These are phyloP conservation scores for Zaprionus obscuricornis DNA, from an alignment of 2,888 invertebrate species.

Conservation along the genomic window DNA sequence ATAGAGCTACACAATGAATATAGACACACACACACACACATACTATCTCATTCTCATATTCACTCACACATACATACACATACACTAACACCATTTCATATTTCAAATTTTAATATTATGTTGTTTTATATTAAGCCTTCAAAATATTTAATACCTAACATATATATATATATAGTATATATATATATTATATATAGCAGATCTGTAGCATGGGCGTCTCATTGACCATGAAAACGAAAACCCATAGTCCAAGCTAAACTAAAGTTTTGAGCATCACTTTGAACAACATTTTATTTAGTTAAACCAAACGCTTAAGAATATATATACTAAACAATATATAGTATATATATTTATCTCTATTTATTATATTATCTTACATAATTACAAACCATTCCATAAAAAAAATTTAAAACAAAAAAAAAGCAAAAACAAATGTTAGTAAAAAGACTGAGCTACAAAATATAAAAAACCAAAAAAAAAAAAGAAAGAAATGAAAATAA, in stretches of 20 bases:
- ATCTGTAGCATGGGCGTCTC: no score
- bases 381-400: slow-evolving; percentile 22
- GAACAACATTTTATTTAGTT: slow-evolving; percentile 37
- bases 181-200: no score
- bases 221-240: not conserved
- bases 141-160: no score
- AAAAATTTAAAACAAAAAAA: slow-evolving; percentile 39
- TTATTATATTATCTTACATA: no score
- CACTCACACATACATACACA: not conserved
- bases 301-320: slow-evolving; percentile 47
- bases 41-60: slow-evolving; percentile 7
- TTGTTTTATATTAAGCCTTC: no score
- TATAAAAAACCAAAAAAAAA: no score
- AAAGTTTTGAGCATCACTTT: slow-evolving; percentile 16
- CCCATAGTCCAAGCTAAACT: slow-evolving; percentile 4
- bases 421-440: slow-evolving; percentile 66
- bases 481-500: slow-evolving; percentile 29
- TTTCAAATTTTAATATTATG: no score
- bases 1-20: slow-evolving; percentile 62
- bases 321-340: slow-evolving; percentile 17
- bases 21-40: slow-evolving; percentile 12
- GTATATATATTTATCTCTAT: slow-evolving; percentile 15
- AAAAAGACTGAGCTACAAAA: slow-evolving; percentile 78
- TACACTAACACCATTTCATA: not conserved
- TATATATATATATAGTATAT: no score